These are phyloP conservation scores for Etheostoma cragini DNA, from an alignment of 2,113 vertebrate species.

Conservation along the genomic window DNA sequence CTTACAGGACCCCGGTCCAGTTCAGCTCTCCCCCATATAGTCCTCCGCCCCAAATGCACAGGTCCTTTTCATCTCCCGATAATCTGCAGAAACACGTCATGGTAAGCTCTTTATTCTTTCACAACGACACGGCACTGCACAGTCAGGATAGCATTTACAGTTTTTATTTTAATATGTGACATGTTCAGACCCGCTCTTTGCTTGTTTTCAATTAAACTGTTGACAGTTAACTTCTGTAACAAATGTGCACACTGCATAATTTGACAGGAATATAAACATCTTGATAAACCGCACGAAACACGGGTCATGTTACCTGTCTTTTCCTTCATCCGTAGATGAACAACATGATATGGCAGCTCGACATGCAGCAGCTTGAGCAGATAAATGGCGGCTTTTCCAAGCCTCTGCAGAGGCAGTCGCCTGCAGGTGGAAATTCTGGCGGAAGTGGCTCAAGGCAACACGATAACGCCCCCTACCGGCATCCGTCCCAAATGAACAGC, in stretches of 20 bases:
- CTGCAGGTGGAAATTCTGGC: conserved; percentile 39
- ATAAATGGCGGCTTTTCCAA: conserved; percentile 69
- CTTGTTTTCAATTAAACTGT: conserved; percentile 1
- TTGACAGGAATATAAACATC: neutral
- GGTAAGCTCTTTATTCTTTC: conserved; percentile 76
- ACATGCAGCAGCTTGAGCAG: conserved; percentile 81
- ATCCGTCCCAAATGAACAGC: conserved; percentile 72
- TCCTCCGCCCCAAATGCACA: conserved; percentile 77
- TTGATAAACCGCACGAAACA: neutral
- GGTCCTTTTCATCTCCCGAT: conserved; percentile 83
- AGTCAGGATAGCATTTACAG: neutral
- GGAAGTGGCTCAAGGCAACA: conserved; percentile 78
- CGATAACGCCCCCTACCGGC: conserved; percentile 65
- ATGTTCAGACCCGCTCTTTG: neutral
- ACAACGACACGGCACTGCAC: neutral
- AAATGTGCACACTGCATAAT: neutral
- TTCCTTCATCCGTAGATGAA: conserved; percentile 82
- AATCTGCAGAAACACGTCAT: conserved; percentile 88
- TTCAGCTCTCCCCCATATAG: conserved; percentile 70
- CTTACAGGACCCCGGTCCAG: conserved; percentile 75
- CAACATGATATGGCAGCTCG: conserved; percentile 80
- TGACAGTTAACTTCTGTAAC: neutral
- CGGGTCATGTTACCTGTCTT: neutral
- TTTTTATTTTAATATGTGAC: neutral
- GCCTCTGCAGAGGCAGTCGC: conserved; percentile 56